A percentile compares a stretch with the other conserved stretches of the same genome.
These are phyloP conservation scores for Pseudomyrmex pallidus DNA, from an alignment of 1,140 invertebrate species.

Conservation along the genomic window DNA sequence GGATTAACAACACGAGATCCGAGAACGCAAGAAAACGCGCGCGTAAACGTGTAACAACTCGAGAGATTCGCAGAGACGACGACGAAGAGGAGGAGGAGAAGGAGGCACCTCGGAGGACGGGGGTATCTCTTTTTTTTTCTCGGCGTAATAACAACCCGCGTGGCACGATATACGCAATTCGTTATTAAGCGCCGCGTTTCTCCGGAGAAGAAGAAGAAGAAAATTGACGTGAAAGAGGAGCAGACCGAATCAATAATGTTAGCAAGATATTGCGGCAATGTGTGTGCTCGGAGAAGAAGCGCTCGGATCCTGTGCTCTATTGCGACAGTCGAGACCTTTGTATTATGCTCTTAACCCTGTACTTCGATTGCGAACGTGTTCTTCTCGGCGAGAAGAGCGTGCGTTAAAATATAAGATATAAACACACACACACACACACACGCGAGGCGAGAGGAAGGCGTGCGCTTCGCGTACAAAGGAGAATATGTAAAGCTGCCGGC, in stretches of 20 bases:
- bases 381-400: neutral
- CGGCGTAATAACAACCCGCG: conserved; percentile 10
- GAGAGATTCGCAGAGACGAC: no score
- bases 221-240: conserved; percentile 53
- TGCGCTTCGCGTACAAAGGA: neutral
- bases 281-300: conserved; percentile 4
- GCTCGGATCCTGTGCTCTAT: conserved; percentile 43
- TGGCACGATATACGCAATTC: neutral
- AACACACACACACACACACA: conserved; percentile 14
- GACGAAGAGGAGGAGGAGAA: no score
- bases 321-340: conserved; percentile 55
- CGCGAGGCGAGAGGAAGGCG: neutral
- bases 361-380: conserved; percentile 49
- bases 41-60: no score
- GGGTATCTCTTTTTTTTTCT: conserved; percentile 8
- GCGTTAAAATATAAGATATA: conserved; percentile 43
- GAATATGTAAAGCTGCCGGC: neutral
- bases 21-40: no score
- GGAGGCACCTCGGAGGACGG: no score
- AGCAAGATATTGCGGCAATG: conserved; percentile 26
- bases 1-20: no score
- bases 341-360: conserved; percentile 62
- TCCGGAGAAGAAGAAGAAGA: neutral
- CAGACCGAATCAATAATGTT: conserved; percentile 55
- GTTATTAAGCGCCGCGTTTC: neutral